These are phyloP conservation scores for Dynastes grantii DNA, from an alignment of 2,888 invertebrate species.

Conservation along the genomic window DNA sequence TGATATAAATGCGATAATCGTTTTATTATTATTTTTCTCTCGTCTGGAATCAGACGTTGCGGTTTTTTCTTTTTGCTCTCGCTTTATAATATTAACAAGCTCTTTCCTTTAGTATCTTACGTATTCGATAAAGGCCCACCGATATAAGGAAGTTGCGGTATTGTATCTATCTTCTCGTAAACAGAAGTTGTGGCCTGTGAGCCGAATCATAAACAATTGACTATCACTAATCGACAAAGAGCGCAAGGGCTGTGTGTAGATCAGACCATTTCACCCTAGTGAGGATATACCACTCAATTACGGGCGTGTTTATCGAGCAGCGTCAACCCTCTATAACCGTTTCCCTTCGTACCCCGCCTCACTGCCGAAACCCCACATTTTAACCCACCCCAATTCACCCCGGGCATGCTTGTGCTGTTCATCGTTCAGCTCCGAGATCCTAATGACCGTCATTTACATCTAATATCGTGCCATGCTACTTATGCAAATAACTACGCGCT, in stretches of 20 bases:
- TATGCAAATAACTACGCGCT: slow-evolving; percentile 57
- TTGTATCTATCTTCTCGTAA: slow-evolving; percentile 50
- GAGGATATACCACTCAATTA: slow-evolving; percentile 64
- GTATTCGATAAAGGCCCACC: slow-evolving; percentile 44
- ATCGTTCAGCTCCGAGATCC: slow-evolving; percentile 59
- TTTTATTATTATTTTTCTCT: slow-evolving; percentile 41
- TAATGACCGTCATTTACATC: slow-evolving; percentile 63
- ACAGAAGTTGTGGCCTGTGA: slow-evolving; percentile 54
- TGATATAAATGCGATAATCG: background rate
- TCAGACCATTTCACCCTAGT: slow-evolving; percentile 56
- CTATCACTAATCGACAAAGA: slow-evolving; percentile 58
- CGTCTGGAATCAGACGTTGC: slow-evolving; percentile 27
- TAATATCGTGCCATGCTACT: slow-evolving; percentile 61
- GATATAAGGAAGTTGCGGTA: slow-evolving; percentile 51
- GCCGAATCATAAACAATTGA: slow-evolving; percentile 57
- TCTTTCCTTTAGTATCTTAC: slow-evolving; percentile 46
- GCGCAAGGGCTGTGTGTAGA: slow-evolving; percentile 54
- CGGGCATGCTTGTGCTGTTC: slow-evolving; percentile 52
- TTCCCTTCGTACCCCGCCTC: slow-evolving; percentile 49
- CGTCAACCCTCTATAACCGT: slow-evolving; percentile 56
- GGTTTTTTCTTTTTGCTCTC: slow-evolving; percentile 25
- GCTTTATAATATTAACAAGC: slow-evolving; percentile 43
- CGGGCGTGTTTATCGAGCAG: slow-evolving; percentile 63
- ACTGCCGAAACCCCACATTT: slow-evolving; percentile 28
- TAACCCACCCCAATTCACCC: slow-evolving; percentile 44